A percentile compares a stretch with the other conserved stretches of the same genome.
These are phyloP conservation scores for Ceyx melanurus DNA, from an alignment of 2,113 vertebrate genomes.

Conservation along the genomic window DNA sequence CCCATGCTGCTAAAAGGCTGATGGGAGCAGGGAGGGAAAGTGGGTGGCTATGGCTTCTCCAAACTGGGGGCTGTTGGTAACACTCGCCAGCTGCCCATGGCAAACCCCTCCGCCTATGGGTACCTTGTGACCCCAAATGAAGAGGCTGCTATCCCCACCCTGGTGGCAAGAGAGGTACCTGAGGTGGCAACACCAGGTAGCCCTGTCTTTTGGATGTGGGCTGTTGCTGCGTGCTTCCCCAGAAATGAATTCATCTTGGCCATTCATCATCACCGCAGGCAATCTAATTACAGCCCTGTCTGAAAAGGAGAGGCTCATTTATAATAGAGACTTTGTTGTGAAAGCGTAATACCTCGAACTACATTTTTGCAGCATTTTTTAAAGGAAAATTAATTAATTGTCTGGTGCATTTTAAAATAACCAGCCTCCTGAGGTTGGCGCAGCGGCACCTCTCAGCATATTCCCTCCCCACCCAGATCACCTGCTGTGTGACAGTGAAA, in stretches of 20 bases:
- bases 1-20: fast-evolving
- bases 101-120: fast-evolving
- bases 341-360: slow-evolving; percentile 76
- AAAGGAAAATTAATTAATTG: slow-evolving; percentile 81
- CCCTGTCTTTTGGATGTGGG: not conserved
- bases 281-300: slow-evolving; percentile 80
- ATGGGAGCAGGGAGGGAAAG: not conserved
- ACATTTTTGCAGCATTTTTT: slow-evolving; percentile 71
- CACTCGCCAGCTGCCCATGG: not conserved
- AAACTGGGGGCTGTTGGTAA: not conserved
- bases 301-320: slow-evolving; percentile 76
- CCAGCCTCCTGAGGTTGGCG: slow-evolving; percentile 52
- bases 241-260: slow-evolving; percentile 63
- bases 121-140: not conserved
- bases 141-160: not conserved
- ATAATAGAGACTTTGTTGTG: slow-evolving; percentile 76
- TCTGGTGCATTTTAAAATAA: slow-evolving; percentile 60
- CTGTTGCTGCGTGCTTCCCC: slow-evolving; percentile 22
- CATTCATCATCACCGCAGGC: slow-evolving; percentile 77
- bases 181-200: not conserved
- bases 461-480: slow-evolving; percentile 14
- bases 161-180: not conserved
- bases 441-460: not conserved
- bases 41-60: fast-evolving
- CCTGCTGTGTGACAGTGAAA: slow-evolving; percentile 72